Evolutionary conservation across 1,140 invertebrate species (phyloP).

Genomic region (Cylas formicarius): DNA sequence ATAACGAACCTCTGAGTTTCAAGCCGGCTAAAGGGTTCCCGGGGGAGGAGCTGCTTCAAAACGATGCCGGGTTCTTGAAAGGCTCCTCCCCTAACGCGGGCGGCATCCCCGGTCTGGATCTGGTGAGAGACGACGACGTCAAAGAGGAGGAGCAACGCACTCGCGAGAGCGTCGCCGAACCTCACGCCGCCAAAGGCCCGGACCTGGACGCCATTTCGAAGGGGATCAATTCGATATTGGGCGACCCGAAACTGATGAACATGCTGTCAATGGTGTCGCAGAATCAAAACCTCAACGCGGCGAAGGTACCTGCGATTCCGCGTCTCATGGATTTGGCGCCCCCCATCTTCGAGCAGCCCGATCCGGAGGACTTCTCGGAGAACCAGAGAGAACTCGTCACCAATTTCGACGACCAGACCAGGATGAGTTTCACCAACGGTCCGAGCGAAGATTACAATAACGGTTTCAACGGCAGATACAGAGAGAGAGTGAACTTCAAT

Average conservation of each 20-base stretch:
- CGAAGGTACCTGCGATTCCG: background rate
- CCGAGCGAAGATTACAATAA: constrained; percentile 15
- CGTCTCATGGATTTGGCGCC: background rate
- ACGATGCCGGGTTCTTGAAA: constrained; percentile 23
- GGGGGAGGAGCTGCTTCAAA: constrained; percentile 3
- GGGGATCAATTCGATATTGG: constrained; percentile 52
- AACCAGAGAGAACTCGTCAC: constrained; percentile 26
- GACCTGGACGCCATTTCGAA: constrained; percentile 52
- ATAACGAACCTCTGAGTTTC: constrained; percentile 31
- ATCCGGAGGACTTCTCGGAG: constrained; percentile 3
- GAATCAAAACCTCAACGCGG: constrained; percentile 22
- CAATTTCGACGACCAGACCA: constrained; percentile 35
- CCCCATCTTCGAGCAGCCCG: constrained; percentile 15
- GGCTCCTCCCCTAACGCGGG: constrained; percentile 29
- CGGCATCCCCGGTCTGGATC: constrained; percentile 59
- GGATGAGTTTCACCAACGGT: constrained; percentile 32
- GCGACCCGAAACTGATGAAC: constrained; percentile 52
- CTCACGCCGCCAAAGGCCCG: constrained; percentile 33
- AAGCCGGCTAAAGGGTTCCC: constrained; percentile 15
- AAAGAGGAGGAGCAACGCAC: constrained; percentile 33
- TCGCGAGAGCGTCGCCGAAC: constrained; percentile 17
- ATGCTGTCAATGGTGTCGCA: constrained; percentile 48
- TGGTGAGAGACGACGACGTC: constrained; percentile 42
- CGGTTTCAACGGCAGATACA: constrained; percentile 2
- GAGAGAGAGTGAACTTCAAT: constrained; percentile 7